Evolutionary conservation across 1,140 invertebrate genomes (phyloP), one percentile per base, ranked within the genome.

Genomic region (Teleopsis dalmanni): DNA sequence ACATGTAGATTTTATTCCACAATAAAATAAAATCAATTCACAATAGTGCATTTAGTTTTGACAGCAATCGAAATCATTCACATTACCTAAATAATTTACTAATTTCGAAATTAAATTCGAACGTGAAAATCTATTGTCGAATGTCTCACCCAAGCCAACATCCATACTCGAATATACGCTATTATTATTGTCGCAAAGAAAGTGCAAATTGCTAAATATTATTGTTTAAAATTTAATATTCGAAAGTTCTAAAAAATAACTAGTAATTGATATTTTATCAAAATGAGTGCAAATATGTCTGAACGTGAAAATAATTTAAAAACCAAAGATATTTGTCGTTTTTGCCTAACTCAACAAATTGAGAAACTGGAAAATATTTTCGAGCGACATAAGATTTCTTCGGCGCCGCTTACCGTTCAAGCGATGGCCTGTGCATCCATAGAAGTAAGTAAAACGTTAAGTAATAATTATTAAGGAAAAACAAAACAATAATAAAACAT

Each of bases 361-460:
- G 77, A 78, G 51, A 76, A 79, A 35, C 65, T 86, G 60, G 50
- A 83, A 76, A 66, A 81, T 87, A 58, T 83, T 81, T 59, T 76
- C 81, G 42, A 77, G 76, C 55, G 76, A 76, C 59, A 65, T 69
- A 47, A 62, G 71, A 52, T 60, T 75, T 73, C 76, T 48, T 77
- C 82, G 48, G 76, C 83, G 40, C 78, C 82, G 51, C 71, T 87
- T 55, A 74, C 78, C 33, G 62, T 86, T 55, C 83, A 86, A 72
- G 81, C 86, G 58, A 82, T 87, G 78, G 81, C 84, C 27, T 84
- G 81, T 59, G 76, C 83, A 51, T 76, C 81, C 36, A 80, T 86
- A 48, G 85, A 87, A 82, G 84, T 85, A 79, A 74, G 58, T 50
- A 31, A 31, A 8, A n/a, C n/a, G n/a, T n/a, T n/a, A n/a, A n/a